Percentiles rank a stretch among this genome's conserved stretches.
Evolutionary conservation across 1,140 invertebrate species (phyloP).

Genomic region (Hylaeus volcanicus): DNA sequence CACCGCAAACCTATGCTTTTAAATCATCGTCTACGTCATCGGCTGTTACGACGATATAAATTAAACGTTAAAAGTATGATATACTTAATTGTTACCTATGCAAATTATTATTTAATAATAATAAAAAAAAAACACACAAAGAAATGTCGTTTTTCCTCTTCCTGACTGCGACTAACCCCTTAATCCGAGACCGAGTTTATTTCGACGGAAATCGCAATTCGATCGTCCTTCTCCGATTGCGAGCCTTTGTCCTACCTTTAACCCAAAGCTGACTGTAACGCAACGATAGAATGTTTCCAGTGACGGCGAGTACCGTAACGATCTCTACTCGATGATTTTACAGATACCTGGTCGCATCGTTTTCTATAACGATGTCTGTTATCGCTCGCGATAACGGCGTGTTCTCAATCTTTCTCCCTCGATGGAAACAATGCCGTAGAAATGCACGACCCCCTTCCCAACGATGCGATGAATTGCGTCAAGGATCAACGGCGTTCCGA

Average conservation of each 20-base stretch:
- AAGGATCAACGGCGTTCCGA: constrained; percentile 32
- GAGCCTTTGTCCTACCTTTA: neutral
- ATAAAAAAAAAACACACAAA: no score
- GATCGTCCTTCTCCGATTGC: neutral
- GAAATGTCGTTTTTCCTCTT: no score
- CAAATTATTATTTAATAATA: no score
- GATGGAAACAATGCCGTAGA: constrained; percentile 18
- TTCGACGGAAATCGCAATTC: neutral
- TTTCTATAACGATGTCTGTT: constrained; percentile 42
- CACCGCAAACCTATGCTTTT: no score
- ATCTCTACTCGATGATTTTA: constrained; percentile 5
- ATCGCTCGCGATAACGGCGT: constrained; percentile 25
- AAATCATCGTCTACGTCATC: no score
- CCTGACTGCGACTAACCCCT: no score
- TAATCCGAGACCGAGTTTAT: no score
- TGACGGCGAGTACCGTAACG: neutral
- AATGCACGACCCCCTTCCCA: constrained; percentile 4
- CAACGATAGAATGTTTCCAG: neutral
- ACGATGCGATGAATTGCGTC: constrained; percentile 38
- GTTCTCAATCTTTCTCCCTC: neutral
- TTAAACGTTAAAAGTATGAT: no score
- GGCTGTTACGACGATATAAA: no score
- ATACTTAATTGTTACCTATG: no score
- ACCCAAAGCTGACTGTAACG: neutral
- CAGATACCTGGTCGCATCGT: neutral